phyloP scores from a whole-genome alignment of 1,140 invertebrate species.

The Zaprionus gabonicus region DNA sequence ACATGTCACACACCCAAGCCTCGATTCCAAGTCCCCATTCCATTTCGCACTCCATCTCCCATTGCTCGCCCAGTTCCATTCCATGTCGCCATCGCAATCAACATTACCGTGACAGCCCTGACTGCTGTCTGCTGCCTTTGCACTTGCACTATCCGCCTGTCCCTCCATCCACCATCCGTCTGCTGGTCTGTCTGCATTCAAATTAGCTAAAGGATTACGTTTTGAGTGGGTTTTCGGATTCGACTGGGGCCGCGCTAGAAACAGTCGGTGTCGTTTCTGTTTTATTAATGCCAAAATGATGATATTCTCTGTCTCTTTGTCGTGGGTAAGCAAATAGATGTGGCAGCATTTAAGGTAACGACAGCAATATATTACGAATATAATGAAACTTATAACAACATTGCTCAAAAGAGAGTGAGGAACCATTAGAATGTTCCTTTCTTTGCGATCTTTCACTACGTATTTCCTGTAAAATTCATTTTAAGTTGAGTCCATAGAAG shows the following conservation, averaged over 20 bases:
- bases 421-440: background rate
- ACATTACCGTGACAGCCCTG: conserved; percentile 28
- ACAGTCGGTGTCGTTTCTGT: conserved; percentile 38
- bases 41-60: background rate
- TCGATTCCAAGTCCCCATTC: background rate
- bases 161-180: background rate
- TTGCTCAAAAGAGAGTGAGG: background rate
- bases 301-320: conserved; percentile 32
- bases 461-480: too few relatives aligned
- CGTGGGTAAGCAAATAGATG: background rate
- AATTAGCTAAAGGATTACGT: conserved; percentile 78
- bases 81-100: conserved; percentile 14
- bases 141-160: background rate
- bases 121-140: conserved; percentile 12
- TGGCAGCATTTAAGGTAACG: background rate
- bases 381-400: background rate
- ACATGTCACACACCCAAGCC: conserved; percentile 60
- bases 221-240: conserved; percentile 58
- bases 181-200: conserved; percentile 38
- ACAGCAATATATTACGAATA: background rate
- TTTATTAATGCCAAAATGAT: conserved; percentile 75
- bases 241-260: conserved; percentile 3
- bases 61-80: conserved; percentile 8
- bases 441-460: background rate
- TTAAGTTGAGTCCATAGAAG: background rate